Percentiles rank a stretch among this genome's conserved stretches.
Conservation (phyloP, 2,113 vertebrate species). For the Sciurus niger region DNA sequence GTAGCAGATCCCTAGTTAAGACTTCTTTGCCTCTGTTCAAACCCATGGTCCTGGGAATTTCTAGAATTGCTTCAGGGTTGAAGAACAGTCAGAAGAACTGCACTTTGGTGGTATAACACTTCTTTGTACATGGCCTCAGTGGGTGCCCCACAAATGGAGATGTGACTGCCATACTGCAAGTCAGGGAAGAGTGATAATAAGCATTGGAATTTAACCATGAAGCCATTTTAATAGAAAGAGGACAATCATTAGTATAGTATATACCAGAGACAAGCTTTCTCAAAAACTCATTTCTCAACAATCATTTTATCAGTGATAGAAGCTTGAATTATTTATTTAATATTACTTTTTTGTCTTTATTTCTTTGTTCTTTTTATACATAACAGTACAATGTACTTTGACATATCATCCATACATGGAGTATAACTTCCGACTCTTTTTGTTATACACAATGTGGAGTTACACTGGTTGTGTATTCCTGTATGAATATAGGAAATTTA, state of each 20-base stretch:
- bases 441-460: too few relatives aligned
- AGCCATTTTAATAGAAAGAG: background rate
- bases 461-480: too few relatives aligned
- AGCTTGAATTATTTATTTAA: slow-evolving; percentile 22
- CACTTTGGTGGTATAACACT: too few relatives aligned
- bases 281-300: background rate
- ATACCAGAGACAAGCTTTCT: background rate
- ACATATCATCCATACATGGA: too few relatives aligned
- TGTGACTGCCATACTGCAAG: background rate
- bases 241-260: background rate
- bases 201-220: background rate
- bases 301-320: background rate
- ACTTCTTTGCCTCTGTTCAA: slow-evolving; percentile 16
- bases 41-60: background rate
- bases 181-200: background rate
- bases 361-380: too few relatives aligned
- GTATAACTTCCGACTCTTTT: too few relatives aligned
- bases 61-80: background rate
- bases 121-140: background rate
- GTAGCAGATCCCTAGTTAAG: background rate
- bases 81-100: background rate
- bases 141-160: background rate
- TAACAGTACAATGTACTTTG: too few relatives aligned
- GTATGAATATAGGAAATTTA: too few relatives aligned
- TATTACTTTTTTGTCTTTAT: slow-evolving; percentile 37